Base-by-base conservation (phyloP, 2,888 invertebrate species). In the Dryobota labecula region DNA sequence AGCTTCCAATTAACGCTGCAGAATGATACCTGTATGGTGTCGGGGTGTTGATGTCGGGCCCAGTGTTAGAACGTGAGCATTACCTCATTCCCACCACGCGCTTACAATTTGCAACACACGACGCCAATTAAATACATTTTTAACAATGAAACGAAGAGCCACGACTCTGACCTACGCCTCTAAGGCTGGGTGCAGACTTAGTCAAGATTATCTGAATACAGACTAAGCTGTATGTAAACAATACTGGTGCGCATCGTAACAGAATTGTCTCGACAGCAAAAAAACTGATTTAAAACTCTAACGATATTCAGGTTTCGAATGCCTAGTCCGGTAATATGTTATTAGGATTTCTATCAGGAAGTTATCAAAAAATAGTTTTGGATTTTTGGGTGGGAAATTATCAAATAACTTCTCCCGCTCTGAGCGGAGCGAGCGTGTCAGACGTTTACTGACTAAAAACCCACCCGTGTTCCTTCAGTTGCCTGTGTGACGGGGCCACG, bases 81-180 rank as follows among this genome's bases (percentile, higher is more conserved):
- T 70, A 53, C 63, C 61, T 80, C 82, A 80, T 82, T 84, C 82
- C 60, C 69, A 72, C 85, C 88, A 86, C 86, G 84, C 82, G 84
- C 84, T 47, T 82, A 84, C 86, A 86, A 90, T 88, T 90, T 88
- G 87, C 90, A 83, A 83, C 86, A 87, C 90, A 90, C 90, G 90
- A 90, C 73, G 81, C 88, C 90, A 92, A 91, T 92, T 92, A 92
- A 90, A 89, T 84, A 79, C 77, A 86, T 88, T 86, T 87, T 86
- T 83, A 85, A 86, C 88, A 86, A 87, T 84, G 83, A 76, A 80
- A 80, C 69, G 66, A 68, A 73, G 63, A 76, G 68, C 82, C 84
- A 88, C 88, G 84, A 85, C 70, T 82, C 71, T 73, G 76, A 81
- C 81, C 81, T 67, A 27, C 58, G 54, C 68, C 67, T 70, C 66